Evolutionary conservation across 1,140 invertebrate species (phyloP).

Genomic region (Dufourea novaeangliae): DNA sequence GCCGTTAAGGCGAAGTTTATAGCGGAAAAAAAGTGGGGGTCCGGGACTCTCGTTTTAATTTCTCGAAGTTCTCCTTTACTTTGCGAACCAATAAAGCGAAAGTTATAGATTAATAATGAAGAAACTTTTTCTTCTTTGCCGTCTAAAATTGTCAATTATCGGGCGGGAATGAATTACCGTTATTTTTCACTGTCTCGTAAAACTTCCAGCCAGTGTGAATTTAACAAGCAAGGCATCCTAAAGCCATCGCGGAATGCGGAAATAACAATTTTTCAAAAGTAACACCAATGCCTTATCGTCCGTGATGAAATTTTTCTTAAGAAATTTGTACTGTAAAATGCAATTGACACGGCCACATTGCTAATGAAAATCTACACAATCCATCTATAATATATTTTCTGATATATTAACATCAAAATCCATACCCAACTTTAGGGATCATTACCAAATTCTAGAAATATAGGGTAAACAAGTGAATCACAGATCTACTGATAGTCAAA

Average conservation of each 20-base stretch:
- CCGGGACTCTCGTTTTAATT: constrained; percentile 45
- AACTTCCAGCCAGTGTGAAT: constrained; percentile 31
- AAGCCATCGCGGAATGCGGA: background rate
- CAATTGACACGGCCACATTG: background rate
- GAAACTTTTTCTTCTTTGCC: constrained; percentile 31
- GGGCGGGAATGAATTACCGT: constrained; percentile 51
- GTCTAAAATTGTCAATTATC: constrained; percentile 51
- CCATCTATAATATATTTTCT: too few species aligned
- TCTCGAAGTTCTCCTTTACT: constrained; percentile 43
- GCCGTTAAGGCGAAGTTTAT: constrained; percentile 28
- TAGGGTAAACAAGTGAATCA: too few species aligned
- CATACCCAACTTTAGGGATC: too few species aligned
- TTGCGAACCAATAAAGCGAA: constrained; percentile 51
- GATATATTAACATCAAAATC: too few species aligned
- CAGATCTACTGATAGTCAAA: too few species aligned
- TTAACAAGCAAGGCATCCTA: constrained; percentile 31
- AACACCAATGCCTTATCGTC: background rate
- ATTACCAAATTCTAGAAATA: too few species aligned
- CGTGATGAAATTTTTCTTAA: background rate
- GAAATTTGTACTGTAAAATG: background rate
- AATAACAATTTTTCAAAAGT: background rate
- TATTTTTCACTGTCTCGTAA: constrained; percentile 37
- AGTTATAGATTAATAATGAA: constrained; percentile 55
- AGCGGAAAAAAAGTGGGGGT: constrained; percentile 40
- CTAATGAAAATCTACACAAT: background rate